Percentiles rank a stretch among this genome's conserved stretches.
These are phyloP conservation scores for Ommatoiulus sabulosus DNA, from an alignment of 2,888 invertebrate species.

Conservation along the genomic window DNA sequence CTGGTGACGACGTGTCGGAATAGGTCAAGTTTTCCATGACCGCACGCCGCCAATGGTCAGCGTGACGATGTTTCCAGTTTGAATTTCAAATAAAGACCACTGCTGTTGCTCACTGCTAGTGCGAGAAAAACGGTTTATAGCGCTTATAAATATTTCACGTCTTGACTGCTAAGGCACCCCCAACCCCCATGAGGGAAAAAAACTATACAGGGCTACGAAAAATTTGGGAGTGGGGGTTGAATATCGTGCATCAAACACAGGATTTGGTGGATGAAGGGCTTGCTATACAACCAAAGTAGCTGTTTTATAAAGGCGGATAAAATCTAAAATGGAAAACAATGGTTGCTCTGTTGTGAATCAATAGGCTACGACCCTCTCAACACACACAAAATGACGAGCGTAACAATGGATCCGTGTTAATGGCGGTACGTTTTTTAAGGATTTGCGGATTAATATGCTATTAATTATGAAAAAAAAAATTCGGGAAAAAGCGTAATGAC, in stretches of 20 bases:
- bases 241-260: neutral
- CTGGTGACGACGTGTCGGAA: neutral
- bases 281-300: neutral
- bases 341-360: neutral
- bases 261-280: neutral
- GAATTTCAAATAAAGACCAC: slow-evolving; percentile 8
- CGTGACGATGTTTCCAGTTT: neutral
- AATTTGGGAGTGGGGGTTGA: neutral
- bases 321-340: neutral
- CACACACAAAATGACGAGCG: neutral
- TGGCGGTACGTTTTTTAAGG: neutral
- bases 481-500: no score
- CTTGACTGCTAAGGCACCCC: neutral
- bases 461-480: neutral
- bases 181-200: neutral
- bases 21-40: slow-evolving; percentile 17
- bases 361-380: neutral
- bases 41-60: neutral
- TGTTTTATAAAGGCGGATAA: neutral
- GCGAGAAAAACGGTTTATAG: neutral
- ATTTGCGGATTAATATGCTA: neutral
- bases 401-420: neutral
- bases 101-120: neutral
- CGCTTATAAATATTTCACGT: slow-evolving; percentile 20
- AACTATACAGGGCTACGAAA: neutral